These are phyloP conservation scores for Temnothorax ravouxi DNA, from an alignment of 2,888 invertebrate species.

Conservation along the genomic window DNA sequence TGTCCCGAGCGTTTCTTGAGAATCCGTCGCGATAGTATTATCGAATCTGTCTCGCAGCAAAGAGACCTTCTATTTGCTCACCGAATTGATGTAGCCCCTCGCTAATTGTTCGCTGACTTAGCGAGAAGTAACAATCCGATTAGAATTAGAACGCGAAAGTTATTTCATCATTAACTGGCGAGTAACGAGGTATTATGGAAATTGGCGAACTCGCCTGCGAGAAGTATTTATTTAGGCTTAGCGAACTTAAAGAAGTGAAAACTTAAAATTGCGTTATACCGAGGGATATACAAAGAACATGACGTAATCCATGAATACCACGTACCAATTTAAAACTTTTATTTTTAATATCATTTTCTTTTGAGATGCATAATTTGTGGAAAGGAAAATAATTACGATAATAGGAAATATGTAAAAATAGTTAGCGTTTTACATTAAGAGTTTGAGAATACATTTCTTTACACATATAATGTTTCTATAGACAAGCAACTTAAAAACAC, in stretches of 20 bases:
- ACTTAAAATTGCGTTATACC: conserved; percentile 11
- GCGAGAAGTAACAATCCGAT: conserved; percentile 27
- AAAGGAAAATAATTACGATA: not conserved
- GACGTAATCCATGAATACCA: conserved; percentile 3
- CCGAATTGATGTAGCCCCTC: conserved; percentile 28
- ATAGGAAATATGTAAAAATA: not conserved
- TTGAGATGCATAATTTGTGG: not conserved
- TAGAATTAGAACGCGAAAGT: conserved; percentile 37
- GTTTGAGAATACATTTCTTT: not conserved
- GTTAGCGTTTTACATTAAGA: not conserved
- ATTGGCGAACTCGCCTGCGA: conserved; percentile 18
- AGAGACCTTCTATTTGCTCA: conserved; percentile 4
- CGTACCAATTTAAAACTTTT: not conserved
- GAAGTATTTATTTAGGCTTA: conserved; percentile 32
- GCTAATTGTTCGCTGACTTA: conserved; percentile 29
- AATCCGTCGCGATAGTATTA: conserved; percentile 21
- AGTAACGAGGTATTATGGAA: conserved; percentile 33
- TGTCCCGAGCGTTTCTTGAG: conserved; percentile 31
- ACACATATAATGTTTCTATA: not conserved
- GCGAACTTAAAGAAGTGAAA: not conserved
- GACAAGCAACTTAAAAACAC: not conserved
- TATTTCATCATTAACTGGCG: conserved; percentile 21
- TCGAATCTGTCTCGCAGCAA: conserved; percentile 21
- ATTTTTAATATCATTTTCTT: conserved; percentile 2
- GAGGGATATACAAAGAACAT: not conserved